Evolutionary conservation across 2,888 invertebrate species (phyloP).

Genomic region (Dione juno): DNA sequence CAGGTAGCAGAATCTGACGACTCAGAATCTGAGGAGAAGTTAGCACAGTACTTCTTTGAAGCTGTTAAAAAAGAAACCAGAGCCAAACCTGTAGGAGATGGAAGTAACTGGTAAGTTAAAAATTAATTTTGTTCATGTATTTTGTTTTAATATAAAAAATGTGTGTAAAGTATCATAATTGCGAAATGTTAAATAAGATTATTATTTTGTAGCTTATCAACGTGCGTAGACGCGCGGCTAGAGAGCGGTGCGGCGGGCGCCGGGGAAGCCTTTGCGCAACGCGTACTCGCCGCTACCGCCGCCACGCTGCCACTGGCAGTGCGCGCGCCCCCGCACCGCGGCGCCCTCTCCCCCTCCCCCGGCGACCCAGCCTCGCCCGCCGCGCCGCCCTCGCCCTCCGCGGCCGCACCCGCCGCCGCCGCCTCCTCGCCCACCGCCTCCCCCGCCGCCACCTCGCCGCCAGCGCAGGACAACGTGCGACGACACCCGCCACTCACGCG

Average conservation of each 20-base stretch:
- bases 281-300: constrained; percentile 75
- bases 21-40: constrained; percentile 90
- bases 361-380: constrained; percentile 50
- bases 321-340: constrained; percentile 52
- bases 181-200: not conserved
- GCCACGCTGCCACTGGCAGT: constrained; percentile 59
- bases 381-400: constrained; percentile 55
- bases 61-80: constrained; percentile 72
- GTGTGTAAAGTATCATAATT: too few relatives aligned
- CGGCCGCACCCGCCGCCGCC: constrained; percentile 58
- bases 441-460: constrained; percentile 48
- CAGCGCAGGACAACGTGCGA: constrained; percentile 37
- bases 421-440: constrained; percentile 53
- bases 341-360: constrained; percentile 59
- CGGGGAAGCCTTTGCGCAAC: constrained; percentile 89
- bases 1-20: constrained; percentile 92
- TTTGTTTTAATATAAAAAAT: too few relatives aligned
- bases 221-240: constrained; percentile 84
- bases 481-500: constrained; percentile 69
- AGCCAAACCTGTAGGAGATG: constrained; percentile 63
- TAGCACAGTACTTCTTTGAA: constrained; percentile 85
- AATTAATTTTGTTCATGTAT: too few relatives aligned
- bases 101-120: constrained; percentile 63
- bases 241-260: constrained; percentile 91
- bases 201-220: constrained; percentile 63